Percentiles rank a stretch among this genome's conserved stretches.
These are phyloP conservation scores for Lathamus discolor DNA, from an alignment of 2,113 vertebrate species.

Conservation along the genomic window DNA sequence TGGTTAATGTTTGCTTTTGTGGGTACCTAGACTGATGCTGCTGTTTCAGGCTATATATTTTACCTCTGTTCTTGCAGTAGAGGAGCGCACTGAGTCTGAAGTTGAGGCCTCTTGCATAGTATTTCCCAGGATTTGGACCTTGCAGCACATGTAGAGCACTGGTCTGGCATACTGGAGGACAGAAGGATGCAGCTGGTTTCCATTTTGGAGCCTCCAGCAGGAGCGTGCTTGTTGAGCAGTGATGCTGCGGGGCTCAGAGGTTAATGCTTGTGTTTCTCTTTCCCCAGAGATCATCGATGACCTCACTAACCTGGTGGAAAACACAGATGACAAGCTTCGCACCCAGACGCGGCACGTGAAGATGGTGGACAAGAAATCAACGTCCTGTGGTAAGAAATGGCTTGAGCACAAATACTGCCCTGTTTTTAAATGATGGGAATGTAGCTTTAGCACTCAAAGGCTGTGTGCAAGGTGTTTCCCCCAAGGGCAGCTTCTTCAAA, in stretches of 20 bases:
- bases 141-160: accelerated
- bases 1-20: not conserved
- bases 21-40: not conserved
- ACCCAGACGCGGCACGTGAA: constrained; percentile 86
- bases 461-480: not conserved
- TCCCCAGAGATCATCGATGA: constrained; percentile 93
- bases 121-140: not conserved
- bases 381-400: constrained; percentile 86
- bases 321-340: constrained; percentile 85
- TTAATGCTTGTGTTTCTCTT: not conserved
- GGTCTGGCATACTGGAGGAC: not conserved
- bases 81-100: not conserved
- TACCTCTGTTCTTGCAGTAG: not conserved
- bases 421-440: not conserved
- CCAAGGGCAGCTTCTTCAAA: accelerated
- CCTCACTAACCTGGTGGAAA: constrained; percentile 92
- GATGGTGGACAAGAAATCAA: constrained; percentile 88
- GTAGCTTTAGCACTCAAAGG: not conserved
- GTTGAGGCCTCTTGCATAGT: accelerated
- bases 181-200: not conserved
- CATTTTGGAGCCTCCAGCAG: not conserved
- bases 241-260: not conserved
- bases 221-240: not conserved
- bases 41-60: not conserved
- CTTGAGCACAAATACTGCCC: not conserved